Base-by-base conservation (phyloP, 2,888 invertebrate species). In the Odiellus spinosus region DNA sequence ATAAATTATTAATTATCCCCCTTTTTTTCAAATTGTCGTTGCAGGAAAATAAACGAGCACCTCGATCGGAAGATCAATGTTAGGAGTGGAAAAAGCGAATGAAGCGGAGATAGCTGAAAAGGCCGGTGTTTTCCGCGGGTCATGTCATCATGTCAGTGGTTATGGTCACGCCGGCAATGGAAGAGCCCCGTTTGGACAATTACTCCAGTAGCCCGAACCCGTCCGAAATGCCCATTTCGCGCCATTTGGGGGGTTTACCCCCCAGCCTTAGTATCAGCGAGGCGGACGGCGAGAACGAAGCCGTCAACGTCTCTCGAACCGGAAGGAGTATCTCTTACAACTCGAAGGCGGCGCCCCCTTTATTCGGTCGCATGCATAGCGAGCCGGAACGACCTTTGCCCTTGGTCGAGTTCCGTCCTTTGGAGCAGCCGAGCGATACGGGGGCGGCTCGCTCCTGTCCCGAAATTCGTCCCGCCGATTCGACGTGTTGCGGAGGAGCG, bases 161-260 rank as follows among this genome's bases (percentile, higher is more conserved):
- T 44, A 55, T 56, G 55, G 58, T 58, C 47, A 58, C 56, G 10
- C 58, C 58, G 11, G 56, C 56, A 18, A 50, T 48, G 10, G 56
- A 55, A 21, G 52, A 52, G 47, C 43, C 53, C 40, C 38, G 44
- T 38, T 40, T 46, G 42, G 47, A 49, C 47, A 32, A 34, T 44
- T 21, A 32, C 19, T 43, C 45, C 44, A n/a, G 42, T 32, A 21
- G 34, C 21, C 4, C 5, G 4, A 26, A 26, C 26, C 26, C 26
- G 26, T 26, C 26, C 26, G 26, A 26, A 26, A 18, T 19, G 14
- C 34, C 47, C 35, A 38, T 32, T 48, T 36, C 32, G 38, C n/a
- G 10, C 8, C 45, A 12, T 35, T 35, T 17, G 33, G 36, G 39
- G 35, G 39, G 26, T 19, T 42, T 44, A 33, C 43, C 40, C 12